These are phyloP conservation scores for Patagioenas fasciata DNA, from an alignment of 2,113 vertebrate species.

Conservation along the genomic window DNA sequence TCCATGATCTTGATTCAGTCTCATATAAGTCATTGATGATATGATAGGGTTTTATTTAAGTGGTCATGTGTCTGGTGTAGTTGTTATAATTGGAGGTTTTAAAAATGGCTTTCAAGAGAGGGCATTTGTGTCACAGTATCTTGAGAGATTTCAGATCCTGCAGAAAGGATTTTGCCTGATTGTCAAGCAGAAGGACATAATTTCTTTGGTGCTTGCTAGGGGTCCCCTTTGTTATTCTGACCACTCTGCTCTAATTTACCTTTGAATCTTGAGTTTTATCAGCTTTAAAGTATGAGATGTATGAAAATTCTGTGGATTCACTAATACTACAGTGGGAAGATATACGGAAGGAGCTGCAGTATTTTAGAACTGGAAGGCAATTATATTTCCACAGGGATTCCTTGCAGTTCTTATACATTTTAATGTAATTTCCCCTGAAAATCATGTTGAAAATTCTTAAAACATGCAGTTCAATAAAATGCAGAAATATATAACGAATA, in stretches of 20 bases:
- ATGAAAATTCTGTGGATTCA: background rate
- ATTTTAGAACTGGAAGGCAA: background rate
- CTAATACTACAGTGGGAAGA: fast-evolving
- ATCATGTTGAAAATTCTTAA: background rate
- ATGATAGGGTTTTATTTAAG: background rate
- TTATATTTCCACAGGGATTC: background rate
- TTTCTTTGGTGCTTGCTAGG: background rate
- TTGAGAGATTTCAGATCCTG: background rate
- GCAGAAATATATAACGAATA: background rate
- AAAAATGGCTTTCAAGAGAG: background rate
- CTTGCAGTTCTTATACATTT: background rate
- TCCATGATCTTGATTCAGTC: background rate
- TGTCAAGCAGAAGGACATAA: background rate
- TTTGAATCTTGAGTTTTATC: background rate
- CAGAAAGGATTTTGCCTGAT: background rate
- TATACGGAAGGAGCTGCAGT: background rate
- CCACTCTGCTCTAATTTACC: background rate
- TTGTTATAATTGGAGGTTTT: background rate
- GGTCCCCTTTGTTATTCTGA: background rate
- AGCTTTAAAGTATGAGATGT: background rate
- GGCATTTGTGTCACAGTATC: background rate
- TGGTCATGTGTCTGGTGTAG: background rate
- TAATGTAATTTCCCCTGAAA: background rate
- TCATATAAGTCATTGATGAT: background rate
- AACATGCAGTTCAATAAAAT: background rate